Percentiles rank a stretch among this genome's conserved stretches.
These are phyloP conservation scores for Drosophila paramelanica DNA, from an alignment of 2,888 invertebrate genomes.

Conservation along the genomic window DNA sequence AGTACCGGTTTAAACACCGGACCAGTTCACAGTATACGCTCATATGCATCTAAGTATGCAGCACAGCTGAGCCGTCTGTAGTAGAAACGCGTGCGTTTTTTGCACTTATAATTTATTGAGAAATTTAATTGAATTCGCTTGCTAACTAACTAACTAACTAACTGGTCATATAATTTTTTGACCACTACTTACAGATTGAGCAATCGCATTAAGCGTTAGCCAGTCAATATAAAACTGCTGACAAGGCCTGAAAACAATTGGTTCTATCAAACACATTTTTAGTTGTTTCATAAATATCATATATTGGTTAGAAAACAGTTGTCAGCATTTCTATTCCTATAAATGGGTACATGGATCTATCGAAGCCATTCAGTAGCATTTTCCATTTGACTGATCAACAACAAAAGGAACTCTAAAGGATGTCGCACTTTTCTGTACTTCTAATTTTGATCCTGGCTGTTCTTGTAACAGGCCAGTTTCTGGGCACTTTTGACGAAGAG, in stretches of 20 bases:
- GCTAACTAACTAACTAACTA: constrained; percentile 32
- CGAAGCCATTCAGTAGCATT: constrained; percentile 3
- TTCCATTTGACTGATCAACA: not conserved
- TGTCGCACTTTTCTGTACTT: constrained; percentile 5
- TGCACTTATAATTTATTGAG: constrained; percentile 75
- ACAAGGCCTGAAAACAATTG: constrained; percentile 6
- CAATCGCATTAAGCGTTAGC: constrained; percentile 37
- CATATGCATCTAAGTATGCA: constrained; percentile 64
- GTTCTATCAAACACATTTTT: not conserved
- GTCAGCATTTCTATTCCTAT: constrained; percentile 7
- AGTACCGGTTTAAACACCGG: constrained; percentile 70
- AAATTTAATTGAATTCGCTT: constrained; percentile 78
- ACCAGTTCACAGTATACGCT: constrained; percentile 53
- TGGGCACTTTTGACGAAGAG: too few species aligned
- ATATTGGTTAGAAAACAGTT: constrained; percentile 1
- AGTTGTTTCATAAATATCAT: too few species aligned
- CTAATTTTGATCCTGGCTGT: not conserved
- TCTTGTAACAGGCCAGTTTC: not conserved
- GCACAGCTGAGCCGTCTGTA: constrained; percentile 17
- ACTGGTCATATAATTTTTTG: constrained; percentile 44
- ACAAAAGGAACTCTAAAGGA: not conserved
- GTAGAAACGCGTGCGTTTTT: constrained; percentile 49
- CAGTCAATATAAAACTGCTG: constrained; percentile 2
- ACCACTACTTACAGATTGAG: constrained; percentile 60
- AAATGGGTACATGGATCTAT: not conserved